phyloP scores from a whole-genome alignment of 1,140 invertebrate genomes.

The Theocolax elegans region DNA sequence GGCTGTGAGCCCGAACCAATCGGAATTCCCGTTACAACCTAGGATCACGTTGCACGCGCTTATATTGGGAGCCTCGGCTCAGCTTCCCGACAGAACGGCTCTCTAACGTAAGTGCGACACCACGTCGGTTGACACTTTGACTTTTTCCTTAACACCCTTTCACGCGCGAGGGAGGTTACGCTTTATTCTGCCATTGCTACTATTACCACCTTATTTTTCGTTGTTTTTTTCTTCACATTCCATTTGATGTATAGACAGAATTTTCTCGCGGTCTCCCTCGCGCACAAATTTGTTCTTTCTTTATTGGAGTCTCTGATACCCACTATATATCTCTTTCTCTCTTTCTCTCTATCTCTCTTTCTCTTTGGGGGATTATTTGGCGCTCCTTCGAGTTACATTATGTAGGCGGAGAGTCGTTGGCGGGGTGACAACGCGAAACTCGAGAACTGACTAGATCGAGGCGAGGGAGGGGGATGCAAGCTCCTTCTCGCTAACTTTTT shows the following conservation, averaged over 20 bases:
- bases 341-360: too few relatives aligned
- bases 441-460: background rate
- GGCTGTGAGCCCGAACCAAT: slow-evolving; percentile 65
- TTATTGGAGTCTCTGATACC: too few relatives aligned
- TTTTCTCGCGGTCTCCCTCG: too few relatives aligned
- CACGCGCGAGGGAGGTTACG: background rate
- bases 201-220: too few relatives aligned
- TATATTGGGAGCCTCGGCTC: slow-evolving; percentile 79
- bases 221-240: too few relatives aligned
- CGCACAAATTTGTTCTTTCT: too few relatives aligned
- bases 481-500: too few relatives aligned
- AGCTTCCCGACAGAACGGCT: slow-evolving; percentile 88
- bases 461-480: background rate
- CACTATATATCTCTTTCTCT: too few relatives aligned
- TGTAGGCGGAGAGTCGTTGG: background rate
- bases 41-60: slow-evolving; percentile 88
- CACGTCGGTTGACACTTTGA: slow-evolving; percentile 60
- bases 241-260: too few relatives aligned
- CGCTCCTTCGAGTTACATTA: background rate
- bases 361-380: too few relatives aligned
- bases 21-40: slow-evolving; percentile 61
- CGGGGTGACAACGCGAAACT: background rate
- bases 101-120: slow-evolving; percentile 84
- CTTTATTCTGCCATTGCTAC: too few relatives aligned
- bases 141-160: background rate